These are phyloP conservation scores for Deroptyus accipitrinus DNA, from an alignment of 2,113 vertebrate species.

Conservation along the genomic window DNA sequence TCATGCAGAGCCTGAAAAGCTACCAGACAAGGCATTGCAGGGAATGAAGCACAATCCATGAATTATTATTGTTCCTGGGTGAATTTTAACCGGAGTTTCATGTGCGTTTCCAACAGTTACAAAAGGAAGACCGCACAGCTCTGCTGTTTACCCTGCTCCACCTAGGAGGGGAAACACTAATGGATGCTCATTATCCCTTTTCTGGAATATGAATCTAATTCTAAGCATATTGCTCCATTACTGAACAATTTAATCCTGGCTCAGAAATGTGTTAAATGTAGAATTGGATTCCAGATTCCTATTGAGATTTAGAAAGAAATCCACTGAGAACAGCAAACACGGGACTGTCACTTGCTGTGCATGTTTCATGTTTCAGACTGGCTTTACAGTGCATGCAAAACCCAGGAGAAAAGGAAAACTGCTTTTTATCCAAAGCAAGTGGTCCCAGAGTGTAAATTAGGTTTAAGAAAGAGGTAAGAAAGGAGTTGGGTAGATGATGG, in stretches of 20 bases:
- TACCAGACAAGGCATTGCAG: neutral
- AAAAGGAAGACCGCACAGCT: neutral
- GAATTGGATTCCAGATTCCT: neutral
- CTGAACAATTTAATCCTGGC: neutral
- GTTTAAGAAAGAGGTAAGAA: neutral
- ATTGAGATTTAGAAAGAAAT: neutral
- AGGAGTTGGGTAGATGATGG: neutral
- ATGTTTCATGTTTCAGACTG: neutral
- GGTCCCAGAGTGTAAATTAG: neutral
- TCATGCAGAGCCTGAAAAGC: neutral
- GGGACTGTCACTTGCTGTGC: neutral
- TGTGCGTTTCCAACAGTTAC: neutral
- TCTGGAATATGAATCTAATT: neutral
- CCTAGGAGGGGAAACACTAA: neutral
- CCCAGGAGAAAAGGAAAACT: neutral
- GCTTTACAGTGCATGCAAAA: neutral
- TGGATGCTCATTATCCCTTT: neutral
- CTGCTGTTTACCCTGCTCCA: neutral
- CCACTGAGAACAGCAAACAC: neutral
- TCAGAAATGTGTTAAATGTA: constrained; percentile 27
- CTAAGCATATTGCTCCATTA: neutral
- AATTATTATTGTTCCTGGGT: neutral
- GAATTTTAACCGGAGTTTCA: neutral
- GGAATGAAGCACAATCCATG: neutral
- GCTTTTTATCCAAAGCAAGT: neutral